Evolutionary conservation across 2,888 invertebrate genomes (phyloP), one percentile per base, ranked within the genome.

Genomic region (Uloborus plumipes): DNA sequence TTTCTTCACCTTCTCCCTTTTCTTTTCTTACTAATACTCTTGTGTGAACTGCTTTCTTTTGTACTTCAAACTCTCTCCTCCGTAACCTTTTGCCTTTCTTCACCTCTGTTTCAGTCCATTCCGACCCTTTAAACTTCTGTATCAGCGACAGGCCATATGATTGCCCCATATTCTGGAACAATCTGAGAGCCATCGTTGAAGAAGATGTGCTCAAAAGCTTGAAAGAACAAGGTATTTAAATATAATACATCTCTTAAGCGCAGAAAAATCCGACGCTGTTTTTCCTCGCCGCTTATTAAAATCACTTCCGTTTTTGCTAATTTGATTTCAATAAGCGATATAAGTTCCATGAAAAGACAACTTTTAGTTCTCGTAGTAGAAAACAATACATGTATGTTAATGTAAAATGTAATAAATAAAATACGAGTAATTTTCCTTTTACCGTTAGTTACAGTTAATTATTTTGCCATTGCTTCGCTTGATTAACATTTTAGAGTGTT

Each of bases 71-170:
- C 67, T 79, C 65, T 71, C 31, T 66, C 73, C 67, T 66, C 49
- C 80, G 74, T 69, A 80, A 61, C 74, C 77, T 77, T n/a, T 53
- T 77, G 69, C 79, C 80, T 80, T 53, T 77, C 70, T 53, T 80
- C 74, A 64, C 80, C 80, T 80, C 70, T 80, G 67, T 80, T 80
- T 80, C 80, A 80, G 80, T 80, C 80, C 80, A 59, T 58, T 62
- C 73, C 65, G 78, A 79, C 59, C 79, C 79, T 26, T 62, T 76
- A 76, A 67, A 59, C 79, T 79, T 79, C 79, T 79, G 73, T 73
- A 59, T 79, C 72, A 79, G 61, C 72, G 79, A 79, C 67, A 67
- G 80, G 80, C 80, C 80, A 64, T 74, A 77, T 51, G 77, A 77
- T 77, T 77, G 77, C 58, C 77, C 77, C 13, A 59, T 67, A 51